A percentile compares a stretch with the other conserved stretches of the same genome.
These are phyloP conservation scores for Rostratula benghalensis DNA, from an alignment of 2,113 vertebrate species.

Conservation along the genomic window DNA sequence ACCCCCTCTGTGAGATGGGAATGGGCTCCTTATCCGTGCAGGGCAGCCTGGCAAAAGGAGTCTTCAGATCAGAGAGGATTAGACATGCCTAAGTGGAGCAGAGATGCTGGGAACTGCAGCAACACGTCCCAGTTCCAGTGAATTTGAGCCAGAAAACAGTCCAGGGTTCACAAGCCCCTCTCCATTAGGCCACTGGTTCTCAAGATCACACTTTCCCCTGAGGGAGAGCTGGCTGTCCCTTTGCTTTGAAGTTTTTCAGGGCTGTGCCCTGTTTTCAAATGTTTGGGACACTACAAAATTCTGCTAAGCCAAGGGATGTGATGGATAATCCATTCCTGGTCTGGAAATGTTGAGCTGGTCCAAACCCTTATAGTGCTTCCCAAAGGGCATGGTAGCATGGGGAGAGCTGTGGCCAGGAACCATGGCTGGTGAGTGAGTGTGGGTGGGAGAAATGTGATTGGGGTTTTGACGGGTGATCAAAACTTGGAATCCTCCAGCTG, in stretches of 20 bases:
- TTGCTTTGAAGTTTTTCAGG: not conserved
- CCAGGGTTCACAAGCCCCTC: not conserved
- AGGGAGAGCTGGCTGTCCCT: not conserved
- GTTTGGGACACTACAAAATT: not conserved
- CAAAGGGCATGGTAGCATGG: not conserved
- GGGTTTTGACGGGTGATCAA: not conserved
- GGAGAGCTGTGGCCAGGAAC: not conserved
- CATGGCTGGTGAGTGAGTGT: not conserved
- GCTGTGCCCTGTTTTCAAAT: not conserved
- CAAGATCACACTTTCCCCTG: not conserved
- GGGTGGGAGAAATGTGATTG: not conserved
- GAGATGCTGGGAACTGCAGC: not conserved
- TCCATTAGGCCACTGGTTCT: not conserved
- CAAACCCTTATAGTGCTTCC: not conserved
- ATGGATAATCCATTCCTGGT: not conserved
- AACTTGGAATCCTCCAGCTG: not conserved
- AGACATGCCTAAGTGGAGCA: not conserved
- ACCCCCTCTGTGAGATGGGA: rapidly evolving
- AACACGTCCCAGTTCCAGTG: not conserved
- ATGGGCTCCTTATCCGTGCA: not conserved
- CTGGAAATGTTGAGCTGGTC: not conserved
- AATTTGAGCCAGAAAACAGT: not conserved
- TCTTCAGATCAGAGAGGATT: not conserved
- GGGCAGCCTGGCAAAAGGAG: not conserved
- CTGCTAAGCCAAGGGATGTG: not conserved